Evolutionary conservation across 2,797 vertebrate species (phyloP).

Genomic region (Podarcis lilfordi): DNA sequence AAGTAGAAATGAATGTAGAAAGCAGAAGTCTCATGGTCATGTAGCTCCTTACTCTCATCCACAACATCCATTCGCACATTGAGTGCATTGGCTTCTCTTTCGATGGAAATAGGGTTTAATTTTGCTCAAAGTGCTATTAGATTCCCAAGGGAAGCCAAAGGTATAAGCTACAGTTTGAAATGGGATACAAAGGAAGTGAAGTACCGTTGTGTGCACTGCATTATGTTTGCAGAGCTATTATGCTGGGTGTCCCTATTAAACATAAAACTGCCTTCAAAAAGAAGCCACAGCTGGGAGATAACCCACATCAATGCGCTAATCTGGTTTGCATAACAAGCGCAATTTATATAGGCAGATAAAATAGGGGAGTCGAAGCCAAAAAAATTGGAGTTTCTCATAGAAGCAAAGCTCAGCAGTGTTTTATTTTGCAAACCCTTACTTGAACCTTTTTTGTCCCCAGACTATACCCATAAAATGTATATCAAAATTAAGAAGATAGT

Average conservation of each 20-base stretch:
- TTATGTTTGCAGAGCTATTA: background rate
- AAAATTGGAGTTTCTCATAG: background rate
- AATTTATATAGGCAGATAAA: background rate
- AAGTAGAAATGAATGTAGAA: too few relatives aligned
- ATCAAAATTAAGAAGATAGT: background rate
- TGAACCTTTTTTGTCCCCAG: background rate
- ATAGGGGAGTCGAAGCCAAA: background rate
- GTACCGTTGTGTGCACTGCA: background rate
- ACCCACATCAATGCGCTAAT: slow-evolving; percentile 28
- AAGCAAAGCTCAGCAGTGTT: background rate
- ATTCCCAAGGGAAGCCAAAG: background rate
- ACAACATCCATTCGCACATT: too few relatives aligned
- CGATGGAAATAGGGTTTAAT: background rate
- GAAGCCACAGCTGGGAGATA: background rate
- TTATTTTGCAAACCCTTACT: background rate
- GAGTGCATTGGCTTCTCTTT: background rate
- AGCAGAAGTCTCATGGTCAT: too few relatives aligned
- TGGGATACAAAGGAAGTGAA: background rate
- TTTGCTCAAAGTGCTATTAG: background rate
- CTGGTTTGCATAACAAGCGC: slow-evolving; percentile 33
- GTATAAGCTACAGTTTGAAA: background rate
- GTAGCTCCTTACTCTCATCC: background rate
- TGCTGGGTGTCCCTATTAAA: background rate
- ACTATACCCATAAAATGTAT: background rate
- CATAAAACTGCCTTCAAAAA: background rate